Conservation (phyloP, 1,140 invertebrate species). For the Drosophila melanica region DNA sequence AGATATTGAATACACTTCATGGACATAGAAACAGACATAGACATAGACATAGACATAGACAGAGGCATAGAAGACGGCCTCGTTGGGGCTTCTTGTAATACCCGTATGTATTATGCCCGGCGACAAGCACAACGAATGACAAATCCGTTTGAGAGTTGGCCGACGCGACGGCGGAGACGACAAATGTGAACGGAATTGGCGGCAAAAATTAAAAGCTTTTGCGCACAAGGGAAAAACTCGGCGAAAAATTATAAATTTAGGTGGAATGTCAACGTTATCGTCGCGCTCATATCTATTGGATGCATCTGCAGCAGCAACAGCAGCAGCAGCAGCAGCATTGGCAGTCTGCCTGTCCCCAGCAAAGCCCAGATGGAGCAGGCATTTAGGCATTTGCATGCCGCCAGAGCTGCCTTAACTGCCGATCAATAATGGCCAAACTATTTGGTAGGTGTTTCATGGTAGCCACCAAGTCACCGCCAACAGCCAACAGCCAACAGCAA, state of each 20-base stretch:
- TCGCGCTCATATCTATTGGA: conserved; percentile 75
- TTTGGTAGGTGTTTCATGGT: conserved; percentile 78
- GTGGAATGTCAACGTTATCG: conserved; percentile 82
- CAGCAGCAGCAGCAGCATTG: neutral
- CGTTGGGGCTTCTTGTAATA: conserved; percentile 2
- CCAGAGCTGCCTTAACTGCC: conserved; percentile 53
- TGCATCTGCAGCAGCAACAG: conserved; percentile 50
- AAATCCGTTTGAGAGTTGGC: conserved; percentile 18
- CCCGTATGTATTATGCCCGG: conserved; percentile 19
- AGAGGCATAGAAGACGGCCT: neutral
- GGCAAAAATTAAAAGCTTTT: conserved; percentile 80
- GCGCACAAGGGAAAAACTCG: conserved; percentile 72
- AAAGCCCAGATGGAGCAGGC: conserved; percentile 41
- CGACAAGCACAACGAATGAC: conserved; percentile 33
- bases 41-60: conserved; percentile 8
- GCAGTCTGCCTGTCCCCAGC: conserved; percentile 19
- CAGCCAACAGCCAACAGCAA: conserved; percentile 28
- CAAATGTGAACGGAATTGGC: conserved; percentile 63
- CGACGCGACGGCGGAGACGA: conserved; percentile 15
- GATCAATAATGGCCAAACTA: conserved; percentile 69
- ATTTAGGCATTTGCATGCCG: conserved; percentile 64
- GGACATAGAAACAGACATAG: conserved; percentile 35
- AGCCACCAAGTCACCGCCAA: conserved; percentile 62
- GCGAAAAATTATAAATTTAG: conserved; percentile 82
- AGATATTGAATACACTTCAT: conserved; percentile 57